phyloP scores from a whole-genome alignment of 1,140 invertebrate species.

The Triops longicaudatus region DNA sequence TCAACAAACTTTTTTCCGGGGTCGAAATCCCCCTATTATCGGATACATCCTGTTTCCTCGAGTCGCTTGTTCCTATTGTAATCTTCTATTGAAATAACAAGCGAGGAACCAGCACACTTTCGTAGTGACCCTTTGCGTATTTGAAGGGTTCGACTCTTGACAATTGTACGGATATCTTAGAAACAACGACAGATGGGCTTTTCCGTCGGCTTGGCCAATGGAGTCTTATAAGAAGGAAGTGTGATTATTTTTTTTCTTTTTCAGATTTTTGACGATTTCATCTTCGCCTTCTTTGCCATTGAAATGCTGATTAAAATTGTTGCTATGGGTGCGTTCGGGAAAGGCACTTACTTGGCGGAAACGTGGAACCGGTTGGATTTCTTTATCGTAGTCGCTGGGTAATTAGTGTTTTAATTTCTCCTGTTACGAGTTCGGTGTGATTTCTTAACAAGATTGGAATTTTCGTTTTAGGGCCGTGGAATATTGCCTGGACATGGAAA shows the following conservation, averaged over 20 bases:
- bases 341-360: slow-evolving; percentile 89
- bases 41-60: neutral
- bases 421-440: neutral
- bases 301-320: slow-evolving; percentile 98
- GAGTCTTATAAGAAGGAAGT: neutral
- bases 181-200: neutral
- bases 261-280: slow-evolving; percentile 93
- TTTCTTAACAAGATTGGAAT: slow-evolving; percentile 21
- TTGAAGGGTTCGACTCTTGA: neutral
- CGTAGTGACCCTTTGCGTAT: neutral
- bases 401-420: slow-evolving; percentile 39
- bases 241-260: slow-evolving; percentile 36
- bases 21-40: neutral
- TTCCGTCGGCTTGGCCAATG: neutral
- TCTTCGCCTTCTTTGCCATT: slow-evolving; percentile 94
- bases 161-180: neutral
- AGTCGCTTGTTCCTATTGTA: neutral
- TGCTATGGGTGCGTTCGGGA: slow-evolving; percentile 95
- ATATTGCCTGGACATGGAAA: slow-evolving; percentile 90
- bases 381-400: slow-evolving; percentile 97
- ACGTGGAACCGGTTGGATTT: slow-evolving; percentile 97
- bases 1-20: neutral
- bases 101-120: neutral
- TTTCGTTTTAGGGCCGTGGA: slow-evolving; percentile 69
- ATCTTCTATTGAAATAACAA: neutral